phyloP scores from a whole-genome alignment of 2,113 vertebrate species.

The Ivindomyrus marchei region DNA sequence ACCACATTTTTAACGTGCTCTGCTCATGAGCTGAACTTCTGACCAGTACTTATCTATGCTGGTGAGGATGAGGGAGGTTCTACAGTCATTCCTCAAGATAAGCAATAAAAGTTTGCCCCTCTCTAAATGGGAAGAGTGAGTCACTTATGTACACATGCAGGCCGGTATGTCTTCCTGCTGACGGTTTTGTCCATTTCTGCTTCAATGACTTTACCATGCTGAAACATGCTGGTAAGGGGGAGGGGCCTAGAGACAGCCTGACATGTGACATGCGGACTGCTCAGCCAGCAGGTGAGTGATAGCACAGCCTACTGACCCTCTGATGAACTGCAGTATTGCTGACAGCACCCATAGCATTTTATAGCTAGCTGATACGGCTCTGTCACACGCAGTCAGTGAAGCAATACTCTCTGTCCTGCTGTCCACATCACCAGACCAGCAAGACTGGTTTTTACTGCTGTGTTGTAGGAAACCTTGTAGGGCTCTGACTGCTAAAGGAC shows the following conservation, averaged over 20 bases:
- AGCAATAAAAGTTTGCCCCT: background rate
- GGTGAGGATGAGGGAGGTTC: background rate
- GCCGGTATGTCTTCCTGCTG: background rate
- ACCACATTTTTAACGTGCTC: background rate
- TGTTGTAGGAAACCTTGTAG: background rate
- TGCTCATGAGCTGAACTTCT: background rate
- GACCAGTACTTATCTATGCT: background rate
- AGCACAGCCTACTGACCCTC: background rate
- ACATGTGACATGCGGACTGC: background rate
- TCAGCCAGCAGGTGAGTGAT: background rate
- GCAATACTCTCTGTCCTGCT: background rate
- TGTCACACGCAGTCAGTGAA: background rate
- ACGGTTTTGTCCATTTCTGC: background rate
- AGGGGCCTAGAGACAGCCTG: background rate
- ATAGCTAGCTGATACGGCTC: background rate
- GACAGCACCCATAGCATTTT: background rate
- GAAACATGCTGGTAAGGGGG: background rate
- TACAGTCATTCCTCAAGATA: background rate
- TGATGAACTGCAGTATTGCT: background rate
- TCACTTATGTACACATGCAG: background rate
- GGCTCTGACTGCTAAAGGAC: background rate
- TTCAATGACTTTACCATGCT: background rate
- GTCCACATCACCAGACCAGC: background rate
- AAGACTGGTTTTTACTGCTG: background rate
- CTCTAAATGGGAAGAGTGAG: background rate